Percentiles rank a stretch among this genome's conserved stretches.
These are phyloP conservation scores for Brachionus rotundiformis DNA, from an alignment of 1,140 invertebrate genomes.

Conservation along the genomic window DNA sequence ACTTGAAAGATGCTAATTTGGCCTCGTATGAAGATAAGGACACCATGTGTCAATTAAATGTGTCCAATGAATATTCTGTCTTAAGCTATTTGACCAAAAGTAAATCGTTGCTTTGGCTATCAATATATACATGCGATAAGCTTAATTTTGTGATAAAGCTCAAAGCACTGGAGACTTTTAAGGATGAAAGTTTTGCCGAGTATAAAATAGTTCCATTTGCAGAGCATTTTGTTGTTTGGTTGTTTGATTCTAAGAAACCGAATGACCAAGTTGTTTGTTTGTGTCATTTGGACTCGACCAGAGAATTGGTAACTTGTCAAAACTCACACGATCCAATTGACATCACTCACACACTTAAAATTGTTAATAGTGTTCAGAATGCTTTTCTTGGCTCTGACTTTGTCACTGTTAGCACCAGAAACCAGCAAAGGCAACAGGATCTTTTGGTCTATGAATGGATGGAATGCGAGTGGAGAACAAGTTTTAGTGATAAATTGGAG, in stretches of 20 bases:
- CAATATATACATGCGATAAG: slow-evolving; percentile 21
- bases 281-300: slow-evolving; percentile 27
- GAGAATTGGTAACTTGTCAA: background rate
- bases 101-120: background rate
- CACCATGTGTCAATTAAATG: background rate
- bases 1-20: background rate
- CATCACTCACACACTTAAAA: background rate
- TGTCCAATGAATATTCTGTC: background rate
- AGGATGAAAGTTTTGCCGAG: background rate
- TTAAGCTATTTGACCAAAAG: background rate
- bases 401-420: background rate
- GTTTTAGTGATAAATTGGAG: slow-evolving; percentile 7
- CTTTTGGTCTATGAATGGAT: background rate
- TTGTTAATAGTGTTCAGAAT: background rate
- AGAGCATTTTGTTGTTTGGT: slow-evolving; percentile 1
- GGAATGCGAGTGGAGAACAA: background rate
- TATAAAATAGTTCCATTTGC: slow-evolving; percentile 20
- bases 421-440: too few relatives aligned
- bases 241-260: background rate
- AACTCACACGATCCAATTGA: background rate
- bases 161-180: background rate
- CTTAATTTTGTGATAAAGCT: background rate
- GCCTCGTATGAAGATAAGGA: background rate
- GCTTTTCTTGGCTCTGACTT: slow-evolving; percentile 7
- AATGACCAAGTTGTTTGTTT: slow-evolving; percentile 22